phyloP scores from a whole-genome alignment of 1,140 invertebrate genomes.

The Phortica variegata region DNA sequence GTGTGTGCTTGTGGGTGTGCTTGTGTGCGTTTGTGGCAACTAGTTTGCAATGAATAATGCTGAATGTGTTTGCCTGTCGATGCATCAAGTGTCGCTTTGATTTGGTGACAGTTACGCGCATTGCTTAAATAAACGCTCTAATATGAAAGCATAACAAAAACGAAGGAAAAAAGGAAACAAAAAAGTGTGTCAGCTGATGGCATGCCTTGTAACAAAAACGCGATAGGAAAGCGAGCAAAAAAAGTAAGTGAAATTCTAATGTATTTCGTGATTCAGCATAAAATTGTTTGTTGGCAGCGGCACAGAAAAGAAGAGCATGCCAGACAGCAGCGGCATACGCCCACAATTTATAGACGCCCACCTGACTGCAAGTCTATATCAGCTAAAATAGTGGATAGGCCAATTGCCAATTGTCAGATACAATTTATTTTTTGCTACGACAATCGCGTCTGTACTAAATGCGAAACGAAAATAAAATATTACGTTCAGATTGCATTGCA shows the following conservation, averaged over 20 bases:
- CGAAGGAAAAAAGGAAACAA: no score
- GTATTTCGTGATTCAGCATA: conserved; percentile 54
- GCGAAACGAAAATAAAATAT: conserved; percentile 55
- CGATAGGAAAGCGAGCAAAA: no score
- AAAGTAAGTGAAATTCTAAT: conserved; percentile 23
- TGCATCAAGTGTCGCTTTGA: no score
- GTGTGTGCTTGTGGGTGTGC: no score
- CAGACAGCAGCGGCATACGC: conserved; percentile 1
- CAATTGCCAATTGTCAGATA: conserved; percentile 55
- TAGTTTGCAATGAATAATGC: no score
- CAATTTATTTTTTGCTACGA: conserved; percentile 40
- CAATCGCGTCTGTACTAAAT: conserved; percentile 50
- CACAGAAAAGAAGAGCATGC: conserved; percentile 6
- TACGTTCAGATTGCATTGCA: conserved; percentile 46
- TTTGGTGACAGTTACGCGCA: no score
- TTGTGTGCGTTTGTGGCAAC: no score
- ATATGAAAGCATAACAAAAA: no score
- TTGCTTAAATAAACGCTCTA: no score
- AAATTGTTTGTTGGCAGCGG: conserved; percentile 23
- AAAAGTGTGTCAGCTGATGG: no score
- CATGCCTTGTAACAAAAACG: no score
- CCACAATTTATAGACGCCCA: conserved; percentile 35
- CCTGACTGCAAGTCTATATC: conserved; percentile 30
- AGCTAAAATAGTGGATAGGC: conserved; percentile 44
- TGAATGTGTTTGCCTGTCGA: no score